Conservation (phyloP, 2,797 vertebrate genomes). For the Diplodus puntazzo region DNA sequence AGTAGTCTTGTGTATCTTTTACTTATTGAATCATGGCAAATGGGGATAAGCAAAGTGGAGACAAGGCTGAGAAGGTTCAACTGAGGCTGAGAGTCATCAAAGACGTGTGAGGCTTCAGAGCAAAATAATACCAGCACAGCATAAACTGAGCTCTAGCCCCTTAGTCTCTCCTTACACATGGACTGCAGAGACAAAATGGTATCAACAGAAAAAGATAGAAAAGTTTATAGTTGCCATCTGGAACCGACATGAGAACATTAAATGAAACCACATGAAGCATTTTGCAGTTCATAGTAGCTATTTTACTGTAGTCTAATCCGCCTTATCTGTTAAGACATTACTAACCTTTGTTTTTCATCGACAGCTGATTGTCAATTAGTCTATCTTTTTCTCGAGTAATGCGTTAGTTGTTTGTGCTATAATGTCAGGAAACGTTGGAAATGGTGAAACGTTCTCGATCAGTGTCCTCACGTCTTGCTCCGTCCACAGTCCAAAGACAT, state of each 20-base stretch:
- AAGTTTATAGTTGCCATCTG: background rate
- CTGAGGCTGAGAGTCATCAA: slow-evolving; percentile 6
- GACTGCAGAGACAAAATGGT: too few species aligned
- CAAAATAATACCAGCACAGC: background rate
- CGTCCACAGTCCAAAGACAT: too few species aligned
- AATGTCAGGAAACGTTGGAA: too few species aligned
- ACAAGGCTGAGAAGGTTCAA: slow-evolving; percentile 19
- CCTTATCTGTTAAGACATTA: background rate
- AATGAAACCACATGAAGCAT: background rate
- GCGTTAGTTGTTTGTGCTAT: too few species aligned
- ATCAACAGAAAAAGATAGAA: background rate
- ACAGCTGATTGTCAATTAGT: too few species aligned
- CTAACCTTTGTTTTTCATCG: too few species aligned
- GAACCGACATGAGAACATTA: background rate
- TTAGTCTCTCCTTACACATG: background rate
- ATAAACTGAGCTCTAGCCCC: background rate
- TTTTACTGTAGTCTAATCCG: background rate
- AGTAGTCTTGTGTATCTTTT: slow-evolving; percentile 23
- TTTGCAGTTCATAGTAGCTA: background rate
- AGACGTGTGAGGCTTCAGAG: slow-evolving; percentile 17
- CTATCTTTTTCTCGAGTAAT: too few species aligned
- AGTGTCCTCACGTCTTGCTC: too few species aligned
- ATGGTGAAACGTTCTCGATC: too few species aligned
- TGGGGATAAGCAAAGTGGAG: slow-evolving; percentile 14
- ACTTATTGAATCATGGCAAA: slow-evolving; percentile 38